Conservation (phyloP, 2,888 invertebrate genomes). For the Apoda limacodes region DNA sequence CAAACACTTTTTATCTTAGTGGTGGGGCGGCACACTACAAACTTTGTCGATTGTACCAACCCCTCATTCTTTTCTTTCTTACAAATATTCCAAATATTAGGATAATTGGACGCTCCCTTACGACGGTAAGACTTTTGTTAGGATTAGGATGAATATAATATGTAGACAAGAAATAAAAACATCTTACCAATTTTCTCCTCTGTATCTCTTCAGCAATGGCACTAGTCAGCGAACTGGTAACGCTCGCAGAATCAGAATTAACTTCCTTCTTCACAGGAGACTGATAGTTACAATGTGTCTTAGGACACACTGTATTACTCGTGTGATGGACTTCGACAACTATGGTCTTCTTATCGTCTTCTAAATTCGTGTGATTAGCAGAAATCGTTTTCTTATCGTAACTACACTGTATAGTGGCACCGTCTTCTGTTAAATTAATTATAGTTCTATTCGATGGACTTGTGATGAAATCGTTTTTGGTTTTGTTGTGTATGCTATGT, state of each 20-base stretch:
- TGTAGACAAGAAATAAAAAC: no score
- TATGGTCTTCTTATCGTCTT: constrained; percentile 72
- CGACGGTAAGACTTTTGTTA: no score
- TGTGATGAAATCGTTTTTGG: constrained; percentile 35
- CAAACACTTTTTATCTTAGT: no score
- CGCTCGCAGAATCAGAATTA: constrained; percentile 40
- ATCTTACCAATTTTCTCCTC: constrained; percentile 44
- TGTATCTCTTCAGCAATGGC: constrained; percentile 64
- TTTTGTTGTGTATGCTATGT: constrained; percentile 35
- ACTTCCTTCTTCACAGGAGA: constrained; percentile 34
- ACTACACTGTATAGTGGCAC: constrained; percentile 77
- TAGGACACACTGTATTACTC: constrained; percentile 39
- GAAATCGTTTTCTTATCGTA: constrained; percentile 47
- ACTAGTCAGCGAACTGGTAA: constrained; percentile 55
- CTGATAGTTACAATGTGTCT: constrained; percentile 38
- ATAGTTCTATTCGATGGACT: constrained; percentile 75
- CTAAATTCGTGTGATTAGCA: constrained; percentile 35
- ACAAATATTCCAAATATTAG: no score
- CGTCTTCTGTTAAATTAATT: constrained; percentile 78
- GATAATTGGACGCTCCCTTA: no score
- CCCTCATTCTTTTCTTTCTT: no score
- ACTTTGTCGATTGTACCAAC: no score
- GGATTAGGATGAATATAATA: no score
- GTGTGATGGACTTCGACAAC: constrained; percentile 80
- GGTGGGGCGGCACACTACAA: no score